A percentile compares a stretch with the other conserved stretches of the same genome.
Evolutionary conservation across 2,113 vertebrate genomes (phyloP).

Genomic region (Leucoraja erinaceus): DNA sequence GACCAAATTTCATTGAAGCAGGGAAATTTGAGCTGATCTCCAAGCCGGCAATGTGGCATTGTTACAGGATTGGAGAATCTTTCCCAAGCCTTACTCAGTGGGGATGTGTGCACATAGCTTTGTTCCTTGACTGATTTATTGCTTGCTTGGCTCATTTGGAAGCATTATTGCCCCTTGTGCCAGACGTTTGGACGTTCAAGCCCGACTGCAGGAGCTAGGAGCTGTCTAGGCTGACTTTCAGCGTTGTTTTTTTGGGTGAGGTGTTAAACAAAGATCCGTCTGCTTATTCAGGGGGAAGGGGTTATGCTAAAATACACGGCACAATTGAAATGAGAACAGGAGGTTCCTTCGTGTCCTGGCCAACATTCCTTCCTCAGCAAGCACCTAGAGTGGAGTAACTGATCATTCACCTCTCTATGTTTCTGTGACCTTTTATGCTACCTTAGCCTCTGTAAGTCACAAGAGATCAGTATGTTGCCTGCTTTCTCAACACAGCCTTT

Average conservation of each 20-base stretch:
- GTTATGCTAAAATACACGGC: background rate
- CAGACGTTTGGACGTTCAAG: background rate
- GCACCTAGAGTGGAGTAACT: background rate
- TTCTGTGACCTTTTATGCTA: background rate
- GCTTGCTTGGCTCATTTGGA: background rate
- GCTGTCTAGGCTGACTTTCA: background rate
- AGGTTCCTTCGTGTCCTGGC: background rate
- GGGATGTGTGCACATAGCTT: background rate
- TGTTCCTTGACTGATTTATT: background rate
- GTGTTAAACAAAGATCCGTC: background rate
- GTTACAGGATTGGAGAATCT: background rate
- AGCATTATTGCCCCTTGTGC: background rate
- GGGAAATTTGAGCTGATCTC: slow-evolving; percentile 14
- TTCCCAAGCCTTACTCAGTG: background rate
- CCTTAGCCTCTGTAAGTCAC: background rate
- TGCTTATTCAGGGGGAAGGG: background rate
- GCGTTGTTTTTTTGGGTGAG: background rate
- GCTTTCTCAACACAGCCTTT: background rate
- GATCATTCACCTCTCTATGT: background rate
- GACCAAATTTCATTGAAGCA: background rate
- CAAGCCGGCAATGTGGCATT: background rate
- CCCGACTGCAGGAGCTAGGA: background rate
- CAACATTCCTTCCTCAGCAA: background rate
- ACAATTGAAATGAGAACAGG: background rate
- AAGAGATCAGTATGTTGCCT: background rate